These are phyloP conservation scores for Rhyzopertha dominica DNA, from an alignment of 1,140 invertebrate genomes.

Conservation along the genomic window DNA sequence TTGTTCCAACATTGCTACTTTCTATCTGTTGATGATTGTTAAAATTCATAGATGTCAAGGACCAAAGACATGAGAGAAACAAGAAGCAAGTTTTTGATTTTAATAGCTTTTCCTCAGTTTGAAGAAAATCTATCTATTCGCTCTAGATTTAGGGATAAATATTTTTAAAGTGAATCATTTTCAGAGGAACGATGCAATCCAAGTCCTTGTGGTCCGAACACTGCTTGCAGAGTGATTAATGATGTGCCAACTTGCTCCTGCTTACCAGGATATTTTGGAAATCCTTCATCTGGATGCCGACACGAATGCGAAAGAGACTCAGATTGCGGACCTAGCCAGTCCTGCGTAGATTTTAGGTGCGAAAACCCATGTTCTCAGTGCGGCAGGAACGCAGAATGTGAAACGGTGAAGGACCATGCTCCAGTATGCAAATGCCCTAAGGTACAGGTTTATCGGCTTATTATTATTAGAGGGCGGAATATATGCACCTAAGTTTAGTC, in stretches of 20 bases:
- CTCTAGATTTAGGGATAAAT: too few species aligned
- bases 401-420: constrained; percentile 66
- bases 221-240: constrained; percentile 70
- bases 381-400: constrained; percentile 76
- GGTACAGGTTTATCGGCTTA: too few species aligned
- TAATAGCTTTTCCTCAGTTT: too few species aligned
- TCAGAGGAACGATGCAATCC: constrained; percentile 73
- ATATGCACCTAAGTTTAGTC: too few species aligned
- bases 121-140: too few species aligned
- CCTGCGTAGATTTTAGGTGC: constrained; percentile 73
- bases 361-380: constrained; percentile 74
- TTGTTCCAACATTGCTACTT: too few species aligned
- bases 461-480: too few species aligned
- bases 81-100: too few species aligned
- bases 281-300: constrained; percentile 66
- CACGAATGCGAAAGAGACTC: constrained; percentile 72
- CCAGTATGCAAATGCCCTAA: constrained; percentile 77
- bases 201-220: constrained; percentile 73
- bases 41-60: too few species aligned
- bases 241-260: constrained; percentile 72
- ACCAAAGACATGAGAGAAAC: too few species aligned
- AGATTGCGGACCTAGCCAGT: constrained; percentile 64
- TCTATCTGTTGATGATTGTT: too few species aligned
- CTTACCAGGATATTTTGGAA: constrained; percentile 60
- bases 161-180: too few species aligned